Evolutionary conservation across 2,797 vertebrate species (phyloP).

Genomic region (Gambelia wislizenii): DNA sequence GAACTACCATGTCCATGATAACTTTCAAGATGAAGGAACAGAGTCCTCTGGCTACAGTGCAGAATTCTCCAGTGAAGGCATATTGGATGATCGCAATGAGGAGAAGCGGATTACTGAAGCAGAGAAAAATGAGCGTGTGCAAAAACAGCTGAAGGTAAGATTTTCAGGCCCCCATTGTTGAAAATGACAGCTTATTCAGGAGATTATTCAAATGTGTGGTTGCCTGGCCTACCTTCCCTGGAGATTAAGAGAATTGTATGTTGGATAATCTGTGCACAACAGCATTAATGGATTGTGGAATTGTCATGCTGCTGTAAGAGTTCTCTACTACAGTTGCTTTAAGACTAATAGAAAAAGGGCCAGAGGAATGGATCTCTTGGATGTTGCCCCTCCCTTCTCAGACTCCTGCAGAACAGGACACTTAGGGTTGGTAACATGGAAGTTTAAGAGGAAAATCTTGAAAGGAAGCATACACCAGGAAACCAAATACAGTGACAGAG

Average conservation of each 20-base stretch:
- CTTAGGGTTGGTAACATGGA: neutral
- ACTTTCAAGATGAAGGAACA: slow-evolving; percentile 83
- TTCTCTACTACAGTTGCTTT: too few species aligned
- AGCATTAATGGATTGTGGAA: neutral
- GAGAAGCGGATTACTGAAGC: slow-evolving; percentile 92
- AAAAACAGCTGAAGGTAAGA: slow-evolving; percentile 91
- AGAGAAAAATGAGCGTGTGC: slow-evolving; percentile 93
- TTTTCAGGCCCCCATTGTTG: neutral
- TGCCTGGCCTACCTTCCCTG: neutral
- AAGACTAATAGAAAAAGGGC: neutral
- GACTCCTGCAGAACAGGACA: neutral
- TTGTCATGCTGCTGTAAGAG: neutral
- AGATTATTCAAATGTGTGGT: neutral
- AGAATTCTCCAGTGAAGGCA: slow-evolving; percentile 85
- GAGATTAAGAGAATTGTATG: neutral
- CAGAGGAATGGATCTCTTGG: too few species aligned
- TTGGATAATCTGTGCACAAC: neutral
- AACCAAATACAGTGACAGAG: too few species aligned
- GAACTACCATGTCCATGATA: slow-evolving; percentile 84
- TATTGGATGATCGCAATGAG: slow-evolving; percentile 89
- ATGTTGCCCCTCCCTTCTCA: neutral
- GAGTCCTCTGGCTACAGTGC: slow-evolving; percentile 87
- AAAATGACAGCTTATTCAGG: neutral
- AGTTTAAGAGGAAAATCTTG: neutral
- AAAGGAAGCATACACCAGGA: neutral